These are phyloP conservation scores for Denticeps clupeoides DNA, from an alignment of 2,797 vertebrate species.

Conservation along the genomic window DNA sequence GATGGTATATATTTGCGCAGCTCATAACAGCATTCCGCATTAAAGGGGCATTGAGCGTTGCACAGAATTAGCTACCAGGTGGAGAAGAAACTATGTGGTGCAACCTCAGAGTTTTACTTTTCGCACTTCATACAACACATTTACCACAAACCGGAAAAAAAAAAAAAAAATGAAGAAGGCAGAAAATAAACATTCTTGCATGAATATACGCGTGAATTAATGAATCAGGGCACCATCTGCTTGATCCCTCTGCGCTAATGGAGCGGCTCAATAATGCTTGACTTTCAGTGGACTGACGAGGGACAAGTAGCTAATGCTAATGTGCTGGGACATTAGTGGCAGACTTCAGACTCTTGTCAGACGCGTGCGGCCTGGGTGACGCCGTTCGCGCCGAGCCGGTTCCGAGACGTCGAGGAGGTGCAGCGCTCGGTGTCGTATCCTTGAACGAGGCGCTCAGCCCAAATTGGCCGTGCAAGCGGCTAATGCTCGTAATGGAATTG, in stretches of 20 bases:
- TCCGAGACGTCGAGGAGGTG: slow-evolving; percentile 3
- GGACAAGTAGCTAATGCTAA: slow-evolving; percentile 30
- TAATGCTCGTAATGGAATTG: slow-evolving; percentile 64
- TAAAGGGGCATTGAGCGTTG: slow-evolving; percentile 37
- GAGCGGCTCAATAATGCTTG: slow-evolving; percentile 54
- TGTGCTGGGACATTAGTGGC: slow-evolving; percentile 23
- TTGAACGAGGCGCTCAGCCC: slow-evolving; percentile 52
- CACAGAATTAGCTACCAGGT: slow-evolving; percentile 35
- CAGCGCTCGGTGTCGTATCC: slow-evolving; percentile 43
- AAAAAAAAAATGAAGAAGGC: too few relatives aligned
- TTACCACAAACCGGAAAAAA: too few relatives aligned
- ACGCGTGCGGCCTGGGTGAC: slow-evolving; percentile 9
- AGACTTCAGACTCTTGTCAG: slow-evolving; percentile 19
- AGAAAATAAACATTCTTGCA: slow-evolving; percentile 4
- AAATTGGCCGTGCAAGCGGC: slow-evolving; percentile 55
- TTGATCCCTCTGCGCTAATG: slow-evolving; percentile 49
- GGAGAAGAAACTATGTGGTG: background rate
- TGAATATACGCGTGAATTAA: slow-evolving; percentile 5
- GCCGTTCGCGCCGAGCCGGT: too few relatives aligned
- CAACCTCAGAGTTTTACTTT: too few relatives aligned
- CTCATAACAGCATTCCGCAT: slow-evolving; percentile 46
- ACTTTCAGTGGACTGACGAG: slow-evolving; percentile 48
- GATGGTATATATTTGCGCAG: too few relatives aligned
- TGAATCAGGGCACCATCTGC: slow-evolving; percentile 48
- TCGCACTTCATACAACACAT: too few relatives aligned